Evolutionary conservation across 2,888 invertebrate species (phyloP).

Genomic region (Clunio marinus): DNA sequence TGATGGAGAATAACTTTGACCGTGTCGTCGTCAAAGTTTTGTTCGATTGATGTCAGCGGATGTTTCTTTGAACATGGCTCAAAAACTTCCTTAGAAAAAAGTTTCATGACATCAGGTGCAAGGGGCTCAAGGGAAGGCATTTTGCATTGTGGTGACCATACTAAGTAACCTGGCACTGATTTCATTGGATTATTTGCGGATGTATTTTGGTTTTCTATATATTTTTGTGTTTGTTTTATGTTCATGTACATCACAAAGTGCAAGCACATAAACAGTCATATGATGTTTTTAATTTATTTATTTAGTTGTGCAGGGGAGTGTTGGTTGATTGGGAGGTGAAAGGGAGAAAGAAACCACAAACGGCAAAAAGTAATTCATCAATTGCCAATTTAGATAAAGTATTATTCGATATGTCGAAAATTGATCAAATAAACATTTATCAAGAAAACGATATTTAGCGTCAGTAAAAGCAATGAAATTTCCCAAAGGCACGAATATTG

Average conservation of each 20-base stretch:
- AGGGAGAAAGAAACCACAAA: neutral
- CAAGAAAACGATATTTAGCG: no score
- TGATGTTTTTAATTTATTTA: neutral
- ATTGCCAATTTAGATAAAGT: neutral
- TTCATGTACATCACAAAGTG: neutral
- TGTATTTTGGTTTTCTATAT: slow-evolving; percentile 1
- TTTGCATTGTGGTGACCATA: slow-evolving; percentile 59
- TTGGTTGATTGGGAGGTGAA: neutral
- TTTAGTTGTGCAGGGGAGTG: neutral
- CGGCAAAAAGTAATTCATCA: neutral
- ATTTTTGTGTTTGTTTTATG: neutral
- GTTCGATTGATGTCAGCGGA: slow-evolving; percentile 47
- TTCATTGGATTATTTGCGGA: slow-evolving; percentile 25
- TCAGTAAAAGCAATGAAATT: no score
- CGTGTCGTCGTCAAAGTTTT: slow-evolving; percentile 43
- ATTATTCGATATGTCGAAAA: no score
- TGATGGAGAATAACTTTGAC: slow-evolving; percentile 46
- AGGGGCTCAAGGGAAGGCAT: slow-evolving; percentile 61
- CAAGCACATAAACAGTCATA: neutral
- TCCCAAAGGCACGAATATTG: no score
- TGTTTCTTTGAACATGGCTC: slow-evolving; percentile 52
- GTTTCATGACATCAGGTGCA: slow-evolving; percentile 54
- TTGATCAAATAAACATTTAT: no score
- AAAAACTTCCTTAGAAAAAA: slow-evolving; percentile 55
- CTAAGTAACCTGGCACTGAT: slow-evolving; percentile 47